Base-by-base conservation (phyloP, 2,113 vertebrate genomes). In the Chiloscyllium plagiosum region DNA sequence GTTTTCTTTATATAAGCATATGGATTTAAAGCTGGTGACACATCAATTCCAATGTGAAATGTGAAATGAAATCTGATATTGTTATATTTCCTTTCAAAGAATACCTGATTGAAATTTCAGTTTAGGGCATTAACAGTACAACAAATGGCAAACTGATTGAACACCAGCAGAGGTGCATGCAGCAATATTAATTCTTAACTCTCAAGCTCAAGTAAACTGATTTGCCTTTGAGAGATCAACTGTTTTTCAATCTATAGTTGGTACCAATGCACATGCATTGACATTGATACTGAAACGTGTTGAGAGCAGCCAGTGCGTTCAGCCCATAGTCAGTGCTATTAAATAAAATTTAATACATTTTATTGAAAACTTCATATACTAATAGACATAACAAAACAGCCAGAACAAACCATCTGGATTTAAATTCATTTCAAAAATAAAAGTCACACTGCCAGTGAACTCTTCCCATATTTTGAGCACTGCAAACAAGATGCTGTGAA, bases 361-460 rank as follows among this genome's bases (percentile, higher is more conserved):
- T 72, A 95, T 95, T 95, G 94, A 69, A 95, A 95, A 95, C 94
- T 72, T 95, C 47, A 95, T 42, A 66, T 24, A 56, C 12, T 26
- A 95, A 42, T 70, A 47, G 92, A 94, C 68, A 47, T 47, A 47
- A 47, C 42, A 56, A 8, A 56, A 56, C 56, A 95, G 26, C 72
- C 42, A 70, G 94, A 52, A 72, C 94, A 95, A 72, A 70, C 94
- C 94, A 95, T 72, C 42, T 13, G 72, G 68, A 95, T 72, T 95
- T 13, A 52, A 95, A 72, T 47, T 42, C 94, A 95, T 26, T 95
- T 42, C 94, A 95, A 95, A 72, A 95, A 72, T 72, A 95, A 94
- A 47, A 95, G 42, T 95, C 72, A 95, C 72, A 95, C 68, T 52
- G 72, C 68, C 68, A 72, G 52, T 72, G 19, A 95, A 33, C 42